Evolutionary conservation across 2,797 vertebrate genomes (phyloP), one percentile per base, ranked within the genome.

Genomic region (Muscicapa comitata): DNA sequence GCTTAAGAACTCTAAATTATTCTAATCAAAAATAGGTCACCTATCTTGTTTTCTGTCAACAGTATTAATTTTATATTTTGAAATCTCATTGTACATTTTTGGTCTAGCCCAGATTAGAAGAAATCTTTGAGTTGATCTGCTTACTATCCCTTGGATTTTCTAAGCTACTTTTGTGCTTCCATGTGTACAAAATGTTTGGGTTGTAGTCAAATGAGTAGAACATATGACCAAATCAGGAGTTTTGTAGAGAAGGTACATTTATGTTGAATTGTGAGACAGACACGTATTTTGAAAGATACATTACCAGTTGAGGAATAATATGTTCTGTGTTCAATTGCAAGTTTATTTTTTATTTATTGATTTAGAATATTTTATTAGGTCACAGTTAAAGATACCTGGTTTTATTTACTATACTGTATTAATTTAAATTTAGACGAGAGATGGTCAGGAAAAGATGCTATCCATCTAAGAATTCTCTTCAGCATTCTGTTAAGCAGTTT

Each of bases 81-180:
- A 58, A 85, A 43, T 58, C 14, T 55, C 11, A 21, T 21, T 38
- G 18, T 66, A 54, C 0, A 0, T 65, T 68, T 79, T 80, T 59
- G 43, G 20, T 45, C 71, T 62, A 79, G 55, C 42, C 75, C 54
- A 85, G 63, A 53, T 83, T 73, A 94, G 63, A 43, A 65, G 20
- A 51, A 93, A 82, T 88, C 85, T 95, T 94, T 88, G 84, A 92
- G 57, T 29, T 95, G 72, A 91, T 96, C 94, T 97, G 42, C 62
- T 96, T 97, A 83, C 24, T 95, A 24, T 63, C 19, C 28, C 31
- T 40, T 51, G 59, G 84, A 40, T 95, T 91, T 84, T 81, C 43
- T 95, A 94, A 97, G 70, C 23, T 86, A 38, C 45, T 94, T 94
- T 81, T 91, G 61, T 13, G 3, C 37, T 90, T 94, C 57, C 37